These are phyloP conservation scores for Spheniscus humboldti DNA, from an alignment of 2,797 vertebrate species.

Conservation along the genomic window DNA sequence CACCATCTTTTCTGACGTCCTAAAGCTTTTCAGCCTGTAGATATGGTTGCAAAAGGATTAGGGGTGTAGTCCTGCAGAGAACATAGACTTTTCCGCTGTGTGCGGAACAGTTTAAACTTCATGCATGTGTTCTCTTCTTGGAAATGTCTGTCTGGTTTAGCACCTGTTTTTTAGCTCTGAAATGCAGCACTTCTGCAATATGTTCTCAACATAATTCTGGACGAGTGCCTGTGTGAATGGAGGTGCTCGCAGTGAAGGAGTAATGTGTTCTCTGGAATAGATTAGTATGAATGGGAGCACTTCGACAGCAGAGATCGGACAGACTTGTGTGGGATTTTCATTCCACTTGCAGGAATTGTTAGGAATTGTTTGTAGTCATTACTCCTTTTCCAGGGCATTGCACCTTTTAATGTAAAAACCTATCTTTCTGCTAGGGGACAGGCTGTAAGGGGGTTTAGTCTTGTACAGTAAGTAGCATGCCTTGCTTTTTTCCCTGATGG, in stretches of 20 bases:
- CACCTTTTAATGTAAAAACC: background rate
- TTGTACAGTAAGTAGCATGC: background rate
- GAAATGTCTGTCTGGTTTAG: background rate
- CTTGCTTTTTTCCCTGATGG: background rate
- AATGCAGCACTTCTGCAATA: conserved; percentile 5
- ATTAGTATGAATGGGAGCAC: conserved; percentile 15
- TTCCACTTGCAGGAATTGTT: background rate
- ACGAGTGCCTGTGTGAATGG: conserved; percentile 18
- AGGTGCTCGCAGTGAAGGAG: background rate
- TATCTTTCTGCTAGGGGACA: background rate
- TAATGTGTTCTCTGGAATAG: background rate
- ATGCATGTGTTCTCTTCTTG: background rate
- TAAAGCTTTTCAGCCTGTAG: background rate
- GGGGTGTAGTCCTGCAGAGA: background rate
- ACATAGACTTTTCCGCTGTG: rapidly evolving
- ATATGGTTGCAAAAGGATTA: background rate
- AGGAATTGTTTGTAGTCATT: background rate
- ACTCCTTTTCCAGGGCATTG: background rate
- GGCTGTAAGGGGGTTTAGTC: background rate
- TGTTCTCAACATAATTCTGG: conserved; percentile 33
- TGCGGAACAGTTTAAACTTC: background rate
- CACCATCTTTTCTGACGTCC: background rate
- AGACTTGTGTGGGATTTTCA: background rate
- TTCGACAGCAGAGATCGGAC: background rate
- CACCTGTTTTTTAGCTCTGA: background rate